Evolutionary conservation across 2,888 invertebrate genomes (phyloP).

Genomic region (Acleris literana): DNA sequence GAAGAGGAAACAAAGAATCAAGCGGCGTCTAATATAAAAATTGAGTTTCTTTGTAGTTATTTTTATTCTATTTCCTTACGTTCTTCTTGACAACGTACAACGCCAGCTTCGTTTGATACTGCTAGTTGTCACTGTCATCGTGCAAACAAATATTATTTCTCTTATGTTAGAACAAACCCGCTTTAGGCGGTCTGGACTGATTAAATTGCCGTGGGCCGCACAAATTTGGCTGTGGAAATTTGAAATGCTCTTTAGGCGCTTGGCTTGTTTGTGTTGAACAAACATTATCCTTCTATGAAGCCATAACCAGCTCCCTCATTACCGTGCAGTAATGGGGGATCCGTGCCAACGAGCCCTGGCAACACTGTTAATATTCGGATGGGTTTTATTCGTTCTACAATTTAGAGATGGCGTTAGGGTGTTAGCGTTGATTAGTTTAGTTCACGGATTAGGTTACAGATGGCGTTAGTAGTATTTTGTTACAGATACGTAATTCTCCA

Average conservation of each 20-base stretch:
- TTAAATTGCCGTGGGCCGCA: conserved; percentile 1
- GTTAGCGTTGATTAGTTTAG: too few species aligned
- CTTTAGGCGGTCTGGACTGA: background rate
- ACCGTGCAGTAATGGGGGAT: conserved; percentile 4
- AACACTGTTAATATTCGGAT: background rate
- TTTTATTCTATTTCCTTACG: too few species aligned
- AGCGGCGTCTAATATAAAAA: too few species aligned
- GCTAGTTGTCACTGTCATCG: background rate
- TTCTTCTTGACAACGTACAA: too few species aligned
- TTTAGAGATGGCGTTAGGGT: background rate
- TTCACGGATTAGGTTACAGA: too few species aligned
- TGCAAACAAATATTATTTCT: background rate
- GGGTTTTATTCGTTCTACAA: background rate
- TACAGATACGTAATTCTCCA: too few species aligned
- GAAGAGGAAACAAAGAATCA: too few species aligned
- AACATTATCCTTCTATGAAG: conserved; percentile 5
- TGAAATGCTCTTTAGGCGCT: background rate
- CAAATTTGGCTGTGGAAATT: conserved; percentile 4
- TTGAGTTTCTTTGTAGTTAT: too few species aligned
- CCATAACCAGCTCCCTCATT: conserved; percentile 7
- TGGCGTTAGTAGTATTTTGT: too few species aligned
- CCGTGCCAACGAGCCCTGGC: background rate
- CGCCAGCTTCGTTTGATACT: too few species aligned
- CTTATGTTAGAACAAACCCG: background rate
- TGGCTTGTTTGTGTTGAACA: conserved; percentile 7